phyloP scores from a whole-genome alignment of 2,888 invertebrate genomes.

The Orthosia cruda region DNA sequence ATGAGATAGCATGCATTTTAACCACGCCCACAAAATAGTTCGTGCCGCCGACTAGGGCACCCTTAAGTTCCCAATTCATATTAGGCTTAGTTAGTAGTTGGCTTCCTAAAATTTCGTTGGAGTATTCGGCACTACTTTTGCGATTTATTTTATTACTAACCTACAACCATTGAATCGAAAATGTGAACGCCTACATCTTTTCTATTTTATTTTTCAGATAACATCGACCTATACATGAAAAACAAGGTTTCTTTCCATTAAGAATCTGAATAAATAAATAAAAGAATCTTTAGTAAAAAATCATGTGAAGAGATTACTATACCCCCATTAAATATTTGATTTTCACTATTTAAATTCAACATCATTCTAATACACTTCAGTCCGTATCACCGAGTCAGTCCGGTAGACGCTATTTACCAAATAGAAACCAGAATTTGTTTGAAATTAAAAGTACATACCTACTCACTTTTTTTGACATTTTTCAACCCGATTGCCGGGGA shows the following conservation, averaged over 20 bases:
- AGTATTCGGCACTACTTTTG: not conserved
- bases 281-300: not conserved
- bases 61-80: too few species aligned
- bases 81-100: too few species aligned
- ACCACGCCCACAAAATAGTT: too few species aligned
- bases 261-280: not conserved
- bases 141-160: not conserved
- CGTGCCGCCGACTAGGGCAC: too few species aligned
- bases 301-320: conserved; percentile 2
- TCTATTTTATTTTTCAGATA: conserved; percentile 42
- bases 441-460: too few species aligned
- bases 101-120: not conserved
- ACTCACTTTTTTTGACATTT: too few species aligned
- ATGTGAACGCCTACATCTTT: not conserved
- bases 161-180: not conserved
- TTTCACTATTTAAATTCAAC: not conserved
- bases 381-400: not conserved
- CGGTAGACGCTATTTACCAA: not conserved
- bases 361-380: not conserved
- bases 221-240: conserved; percentile 56
- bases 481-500: too few species aligned
- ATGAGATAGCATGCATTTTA: too few species aligned
- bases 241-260: conserved; percentile 51
- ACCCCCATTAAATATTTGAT: not conserved
- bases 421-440: not conserved